These are phyloP conservation scores for Intoshia linei DNA, from an alignment of 1,140 invertebrate species.

Conservation along the genomic window DNA sequence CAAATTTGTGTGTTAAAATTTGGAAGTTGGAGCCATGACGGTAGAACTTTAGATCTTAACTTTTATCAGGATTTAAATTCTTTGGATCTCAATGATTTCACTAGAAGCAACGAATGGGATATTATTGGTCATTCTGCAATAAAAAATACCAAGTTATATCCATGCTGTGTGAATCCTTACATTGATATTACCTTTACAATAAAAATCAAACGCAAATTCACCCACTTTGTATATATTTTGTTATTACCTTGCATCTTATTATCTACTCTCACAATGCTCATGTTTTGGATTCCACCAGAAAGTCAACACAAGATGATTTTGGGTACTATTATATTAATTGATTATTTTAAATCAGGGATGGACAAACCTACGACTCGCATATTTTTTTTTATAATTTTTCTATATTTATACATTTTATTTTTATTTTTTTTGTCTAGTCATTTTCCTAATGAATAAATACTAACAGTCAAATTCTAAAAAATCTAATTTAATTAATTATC, in stretches of 20 bases:
- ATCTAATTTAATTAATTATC: no score
- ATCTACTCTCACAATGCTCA: constrained; percentile 8
- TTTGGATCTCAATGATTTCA: constrained; percentile 11
- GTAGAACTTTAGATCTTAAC: constrained; percentile 27
- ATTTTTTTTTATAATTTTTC: no score
- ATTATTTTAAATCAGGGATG: no score
- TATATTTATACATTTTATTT: no score
- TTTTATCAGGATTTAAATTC: constrained; percentile 8
- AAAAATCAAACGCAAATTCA: constrained; percentile 5
- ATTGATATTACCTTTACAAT: constrained; percentile 24
- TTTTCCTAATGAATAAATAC: no score
- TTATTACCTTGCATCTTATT: constrained; percentile 10
- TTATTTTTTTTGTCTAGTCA: no score
- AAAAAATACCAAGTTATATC: constrained; percentile 20
- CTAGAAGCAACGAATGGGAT: constrained; percentile 12
- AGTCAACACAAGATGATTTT: constrained; percentile 9
- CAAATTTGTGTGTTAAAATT: constrained; percentile 11
- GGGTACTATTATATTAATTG: no score
- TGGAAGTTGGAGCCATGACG: constrained; percentile 26
- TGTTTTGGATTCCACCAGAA: constrained; percentile 11
- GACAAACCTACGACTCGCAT: no score
- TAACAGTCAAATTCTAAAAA: no score
- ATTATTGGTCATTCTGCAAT: constrained; percentile 19
- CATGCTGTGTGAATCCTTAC: constrained; percentile 28
- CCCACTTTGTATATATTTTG: constrained; percentile 10